Evolutionary conservation across 2,797 vertebrate species (phyloP), one percentile per base, ranked within the genome.

Genomic region (Cryptoprocta ferox): DNA sequence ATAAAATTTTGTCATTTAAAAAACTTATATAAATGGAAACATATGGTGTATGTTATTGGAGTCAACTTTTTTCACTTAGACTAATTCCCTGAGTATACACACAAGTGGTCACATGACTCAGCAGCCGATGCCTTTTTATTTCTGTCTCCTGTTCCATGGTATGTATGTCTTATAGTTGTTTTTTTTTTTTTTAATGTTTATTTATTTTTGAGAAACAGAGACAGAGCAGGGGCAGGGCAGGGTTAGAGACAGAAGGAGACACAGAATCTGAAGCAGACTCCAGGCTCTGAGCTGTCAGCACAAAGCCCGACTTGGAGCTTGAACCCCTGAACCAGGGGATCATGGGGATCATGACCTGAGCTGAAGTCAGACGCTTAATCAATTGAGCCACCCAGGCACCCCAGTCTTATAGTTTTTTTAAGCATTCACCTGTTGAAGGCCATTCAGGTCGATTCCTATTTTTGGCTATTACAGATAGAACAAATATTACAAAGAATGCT

Each of bases 1-100:
- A 16, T 26, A 70, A 61, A 61, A 92, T 37, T 37, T 61, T 75
- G 3, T 39, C 26, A 30, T 82, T 82, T 78, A 1, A 11, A 91
- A 28, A 26, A n/a, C 6, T 66, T 59, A 8, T 65, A 80, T 19
- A 85, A 79, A 71, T 56, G 30, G 6, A 95, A 53, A 56, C 28
- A 75, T 15, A n/a, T n/a, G 21, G 0, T n/a, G 3, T 7, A 5
- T 56, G 59, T 6, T 5, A 11, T 56, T 18, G 12, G 9, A 1
- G 37, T n/a, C 37, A 53, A 12, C 2, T 13, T 39, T 59, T 16
- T 80, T 68, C 26, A 18, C 50, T 48, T 61, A 61, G 13, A 68
- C n/a, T 78, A 85, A 15, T 66, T 81, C 6, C 59, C 26, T 73
- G 11, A 42, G 59, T 92, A 61, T n/a, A 18, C n/a, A 48, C 45